Percentiles rank a stretch among this genome's conserved stretches.
Conservation (phyloP, 2,113 vertebrate genomes). For the rabbit (Oryctolagus cuniculus) region DNA sequence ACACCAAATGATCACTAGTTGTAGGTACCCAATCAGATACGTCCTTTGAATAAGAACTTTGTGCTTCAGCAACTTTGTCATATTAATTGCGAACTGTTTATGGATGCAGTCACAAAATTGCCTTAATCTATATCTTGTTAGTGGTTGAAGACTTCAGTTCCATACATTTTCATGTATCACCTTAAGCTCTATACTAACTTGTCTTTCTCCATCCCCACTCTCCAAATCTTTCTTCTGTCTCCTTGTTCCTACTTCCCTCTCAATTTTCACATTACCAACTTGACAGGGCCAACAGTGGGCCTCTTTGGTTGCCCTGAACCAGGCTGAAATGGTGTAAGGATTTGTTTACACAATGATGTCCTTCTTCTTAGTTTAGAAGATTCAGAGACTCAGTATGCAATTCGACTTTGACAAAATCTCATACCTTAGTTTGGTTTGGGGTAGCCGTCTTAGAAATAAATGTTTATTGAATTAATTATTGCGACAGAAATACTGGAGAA, state of each 20-base stretch:
- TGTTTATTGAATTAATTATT: background rate
- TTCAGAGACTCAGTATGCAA: background rate
- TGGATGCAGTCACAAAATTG: background rate
- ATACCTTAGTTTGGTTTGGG: background rate
- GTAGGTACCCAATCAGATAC: background rate
- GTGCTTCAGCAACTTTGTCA: background rate
- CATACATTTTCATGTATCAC: background rate
- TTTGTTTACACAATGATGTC: background rate
- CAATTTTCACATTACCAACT: background rate
- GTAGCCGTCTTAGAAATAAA: background rate
- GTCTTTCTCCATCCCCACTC: background rate
- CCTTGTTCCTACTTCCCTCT: background rate
- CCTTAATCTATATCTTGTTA: background rate
- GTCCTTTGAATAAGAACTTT: background rate
- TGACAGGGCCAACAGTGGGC: background rate
- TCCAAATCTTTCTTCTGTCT: background rate
- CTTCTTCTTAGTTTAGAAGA: background rate
- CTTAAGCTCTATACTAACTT: background rate
- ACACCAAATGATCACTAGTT: background rate
- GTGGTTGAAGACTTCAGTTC: background rate
- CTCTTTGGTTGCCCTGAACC: background rate
- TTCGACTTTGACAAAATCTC: background rate
- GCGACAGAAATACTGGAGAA: background rate
- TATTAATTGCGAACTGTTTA: background rate
- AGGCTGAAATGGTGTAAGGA: background rate